Evolutionary conservation across 2,888 invertebrate species (phyloP), one percentile per base, ranked within the genome.

Genomic region (Chrysina gloriosa): DNA sequence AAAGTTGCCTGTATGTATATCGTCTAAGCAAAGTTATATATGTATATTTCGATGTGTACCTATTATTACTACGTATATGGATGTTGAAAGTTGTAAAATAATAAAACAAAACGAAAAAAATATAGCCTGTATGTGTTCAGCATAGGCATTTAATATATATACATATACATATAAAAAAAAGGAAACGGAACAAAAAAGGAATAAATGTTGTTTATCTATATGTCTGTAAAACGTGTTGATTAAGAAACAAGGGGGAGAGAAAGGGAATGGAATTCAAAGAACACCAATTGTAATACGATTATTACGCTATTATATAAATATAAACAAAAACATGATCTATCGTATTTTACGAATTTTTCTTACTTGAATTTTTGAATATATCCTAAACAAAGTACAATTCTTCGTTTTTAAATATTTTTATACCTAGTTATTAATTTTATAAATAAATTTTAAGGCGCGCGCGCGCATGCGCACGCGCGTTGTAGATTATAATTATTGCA

Each of bases 351-450:
- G n/a, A n/a, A 58, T 69, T 69, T 63, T 69, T 65, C 64, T 39
- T 61, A 69, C 56, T 36, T 58, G 52, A 56, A 68, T 64, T 64
- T 69, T 65, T 66, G 54, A 58, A 54, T 65, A 69, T 61, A 69
- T 69, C 61, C 69, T 69, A 69, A 69, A 69, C 67, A 70, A 71
- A 74, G 73, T 75, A 75, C 74, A 75, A 75, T 63, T 69, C 68
- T 68, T 74, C 72, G n/a, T 68, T 75, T 71, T 75, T 73, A 65
- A 70, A 71, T 75, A 72, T 74, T 74, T 73, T 71, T 73, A 73
- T 72, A 73, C 70, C 72, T 73, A 72, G 70, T 71, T 72, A 70
- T 73, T 73, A 64, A 71, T 72, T 73, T 72, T 72, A 71, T 71
- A 72, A 69, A 71, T 70, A 69, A 58, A 58, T 42, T 58, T 58